phyloP scores from a whole-genome alignment of 2,113 vertebrate genomes.

The Lophius piscatorius region DNA sequence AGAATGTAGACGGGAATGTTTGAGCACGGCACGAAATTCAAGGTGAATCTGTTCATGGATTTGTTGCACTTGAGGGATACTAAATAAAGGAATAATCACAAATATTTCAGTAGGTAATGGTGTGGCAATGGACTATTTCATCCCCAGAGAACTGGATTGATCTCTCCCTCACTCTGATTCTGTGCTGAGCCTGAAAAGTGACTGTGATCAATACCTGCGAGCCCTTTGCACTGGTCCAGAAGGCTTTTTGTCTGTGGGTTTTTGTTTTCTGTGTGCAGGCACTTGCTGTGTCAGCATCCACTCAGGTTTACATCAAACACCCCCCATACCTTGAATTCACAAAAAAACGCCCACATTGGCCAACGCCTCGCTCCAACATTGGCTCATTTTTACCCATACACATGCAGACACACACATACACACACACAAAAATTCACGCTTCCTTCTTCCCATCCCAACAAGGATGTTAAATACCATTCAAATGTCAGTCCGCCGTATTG shows the following conservation, averaged over 20 bases:
- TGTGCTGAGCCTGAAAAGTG: slow-evolving; percentile 75
- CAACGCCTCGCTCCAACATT: slow-evolving; percentile 51
- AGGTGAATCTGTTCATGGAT: no score
- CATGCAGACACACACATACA: slow-evolving; percentile 5
- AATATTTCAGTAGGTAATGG: slow-evolving; percentile 25
- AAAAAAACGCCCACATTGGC: slow-evolving; percentile 39
- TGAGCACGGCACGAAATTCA: no score
- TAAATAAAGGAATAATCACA: slow-evolving; percentile 19
- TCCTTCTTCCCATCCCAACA: slow-evolving; percentile 52
- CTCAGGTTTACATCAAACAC: slow-evolving; percentile 77
- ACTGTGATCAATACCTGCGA: slow-evolving; percentile 80
- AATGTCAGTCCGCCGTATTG: slow-evolving; percentile 77
- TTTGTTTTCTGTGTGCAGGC: slow-evolving; percentile 35
- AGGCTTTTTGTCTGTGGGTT: slow-evolving; percentile 43
- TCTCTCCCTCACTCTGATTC: slow-evolving; percentile 57
- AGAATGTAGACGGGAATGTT: no score
- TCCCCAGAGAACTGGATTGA: slow-evolving; percentile 26
- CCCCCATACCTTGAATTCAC: slow-evolving; percentile 27
- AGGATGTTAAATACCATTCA: slow-evolving; percentile 81
- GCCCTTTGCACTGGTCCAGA: slow-evolving; percentile 65
- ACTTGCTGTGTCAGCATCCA: slow-evolving; percentile 77
- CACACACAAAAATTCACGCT: slow-evolving; percentile 17
- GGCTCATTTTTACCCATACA: slow-evolving; percentile 46
- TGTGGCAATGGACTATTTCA: slow-evolving; percentile 36
- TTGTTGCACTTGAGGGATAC: slow-evolving; percentile 4